Conservation (phyloP, 2,888 invertebrate species). For the Cryptocheilus praepositus region DNA sequence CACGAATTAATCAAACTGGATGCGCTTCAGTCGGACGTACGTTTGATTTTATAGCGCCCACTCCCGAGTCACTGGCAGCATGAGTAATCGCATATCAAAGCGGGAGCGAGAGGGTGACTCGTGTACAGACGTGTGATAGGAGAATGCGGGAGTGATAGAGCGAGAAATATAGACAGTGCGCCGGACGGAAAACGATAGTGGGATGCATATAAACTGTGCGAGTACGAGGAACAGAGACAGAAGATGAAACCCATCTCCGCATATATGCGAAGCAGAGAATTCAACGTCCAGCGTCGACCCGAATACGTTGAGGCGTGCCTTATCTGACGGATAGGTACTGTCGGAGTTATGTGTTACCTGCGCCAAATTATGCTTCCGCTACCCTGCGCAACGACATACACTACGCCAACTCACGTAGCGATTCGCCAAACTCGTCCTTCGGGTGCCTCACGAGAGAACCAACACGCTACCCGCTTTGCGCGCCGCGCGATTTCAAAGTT, state of each 20-base stretch:
- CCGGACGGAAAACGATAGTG: not conserved
- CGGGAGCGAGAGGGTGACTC: slow-evolving; percentile 19
- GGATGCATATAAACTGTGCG: not conserved
- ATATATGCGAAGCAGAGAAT: not conserved
- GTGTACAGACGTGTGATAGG: slow-evolving; percentile 2
- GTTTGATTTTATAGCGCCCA: slow-evolving; percentile 51
- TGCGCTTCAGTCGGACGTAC: slow-evolving; percentile 44
- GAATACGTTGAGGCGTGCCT: slow-evolving; percentile 47
- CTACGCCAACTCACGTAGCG: slow-evolving; percentile 6
- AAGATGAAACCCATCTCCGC: slow-evolving; percentile 23
- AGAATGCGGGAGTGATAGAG: not conserved
- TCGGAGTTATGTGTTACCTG: slow-evolving; percentile 51
- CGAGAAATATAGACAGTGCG: too few species aligned
- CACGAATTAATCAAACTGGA: slow-evolving; percentile 65
- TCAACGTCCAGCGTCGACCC: slow-evolving; percentile 35
- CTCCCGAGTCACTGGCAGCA: slow-evolving; percentile 34
- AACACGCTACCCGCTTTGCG: not conserved
- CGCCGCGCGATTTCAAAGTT: slow-evolving; percentile 22
- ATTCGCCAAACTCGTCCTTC: slow-evolving; percentile 16
- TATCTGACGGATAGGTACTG: slow-evolving; percentile 55
- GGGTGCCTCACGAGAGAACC: not conserved
- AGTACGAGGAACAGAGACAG: slow-evolving; percentile 7
- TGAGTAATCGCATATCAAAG: slow-evolving; percentile 44
- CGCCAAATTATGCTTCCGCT: slow-evolving; percentile 53
- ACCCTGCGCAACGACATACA: slow-evolving; percentile 6